phyloP scores from a whole-genome alignment of 2,797 vertebrate species.

The Sardinella longiceps region DNA sequence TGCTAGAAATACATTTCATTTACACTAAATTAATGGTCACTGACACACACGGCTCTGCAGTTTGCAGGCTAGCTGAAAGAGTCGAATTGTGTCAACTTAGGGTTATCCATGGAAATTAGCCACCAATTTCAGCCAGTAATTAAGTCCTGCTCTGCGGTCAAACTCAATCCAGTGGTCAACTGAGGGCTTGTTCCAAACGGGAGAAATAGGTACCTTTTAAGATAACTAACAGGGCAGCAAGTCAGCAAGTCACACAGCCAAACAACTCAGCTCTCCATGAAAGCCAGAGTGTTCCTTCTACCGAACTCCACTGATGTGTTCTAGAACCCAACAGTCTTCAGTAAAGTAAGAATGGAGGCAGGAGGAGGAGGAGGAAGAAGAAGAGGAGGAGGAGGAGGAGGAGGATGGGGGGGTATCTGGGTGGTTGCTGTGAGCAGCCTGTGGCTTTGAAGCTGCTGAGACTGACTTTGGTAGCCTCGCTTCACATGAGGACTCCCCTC shows the following conservation, averaged over 20 bases:
- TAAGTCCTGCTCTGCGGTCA: neutral
- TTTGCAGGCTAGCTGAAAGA: neutral
- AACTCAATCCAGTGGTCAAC: neutral
- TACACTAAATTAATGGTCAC: neutral
- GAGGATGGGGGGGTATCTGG: neutral
- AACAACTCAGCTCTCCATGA: neutral
- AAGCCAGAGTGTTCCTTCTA: neutral
- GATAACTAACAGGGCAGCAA: no score
- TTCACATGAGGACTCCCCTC: slow-evolving; percentile 31
- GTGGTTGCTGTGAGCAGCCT: neutral
- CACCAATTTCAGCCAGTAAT: neutral
- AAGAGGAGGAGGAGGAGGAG: neutral
- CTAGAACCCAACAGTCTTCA: neutral
- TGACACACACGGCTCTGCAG: neutral
- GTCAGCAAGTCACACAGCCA: neutral
- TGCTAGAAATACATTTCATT: neutral
- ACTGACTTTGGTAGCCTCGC: neutral
- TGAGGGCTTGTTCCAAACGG: no score
- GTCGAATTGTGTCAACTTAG: neutral
- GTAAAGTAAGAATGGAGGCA: no score
- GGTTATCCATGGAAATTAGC: neutral
- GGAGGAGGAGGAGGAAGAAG: no score
- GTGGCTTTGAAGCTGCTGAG: neutral
- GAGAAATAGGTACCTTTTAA: no score
- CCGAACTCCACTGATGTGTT: neutral